Conservation (phyloP, 2,797 vertebrate genomes). For the Enteromius argenteus region DNA sequence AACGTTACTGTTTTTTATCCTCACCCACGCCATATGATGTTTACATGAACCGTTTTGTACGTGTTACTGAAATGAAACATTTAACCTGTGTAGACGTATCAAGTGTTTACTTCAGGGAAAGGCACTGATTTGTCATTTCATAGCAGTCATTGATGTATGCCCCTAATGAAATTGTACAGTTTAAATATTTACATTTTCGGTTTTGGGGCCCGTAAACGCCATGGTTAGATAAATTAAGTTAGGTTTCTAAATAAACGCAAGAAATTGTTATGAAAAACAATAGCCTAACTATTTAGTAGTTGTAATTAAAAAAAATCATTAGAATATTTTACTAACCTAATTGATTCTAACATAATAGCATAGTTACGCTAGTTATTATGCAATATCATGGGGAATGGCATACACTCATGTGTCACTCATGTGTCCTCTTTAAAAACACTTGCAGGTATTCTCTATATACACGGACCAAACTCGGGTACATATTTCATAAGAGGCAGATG, state of each 20-base stretch:
- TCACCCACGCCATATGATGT: neutral
- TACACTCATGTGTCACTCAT: neutral
- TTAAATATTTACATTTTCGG: neutral
- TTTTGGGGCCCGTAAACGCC: neutral
- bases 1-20: neutral
- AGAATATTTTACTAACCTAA: neutral
- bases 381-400: neutral
- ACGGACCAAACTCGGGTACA: conserved; percentile 90
- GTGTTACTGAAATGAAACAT: neutral
- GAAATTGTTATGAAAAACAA: neutral
- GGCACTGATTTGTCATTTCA: neutral
- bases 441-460: conserved; percentile 93
- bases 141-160: neutral
- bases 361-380: neutral
- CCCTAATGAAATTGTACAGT: neutral
- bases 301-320: neutral
- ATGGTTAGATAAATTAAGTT: neutral
- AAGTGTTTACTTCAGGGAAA: neutral
- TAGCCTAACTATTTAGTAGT: neutral
- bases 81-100: neutral
- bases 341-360: neutral
- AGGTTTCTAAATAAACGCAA: neutral
- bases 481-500: conserved; percentile 94
- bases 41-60: neutral
- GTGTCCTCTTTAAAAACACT: conserved; percentile 4